Evolutionary conservation across 37 sponge, comb jelly and placozoan species (phyloP), one percentile per base, ranked within the genome.

Genomic region (Petrosia ficiformis): DNA sequence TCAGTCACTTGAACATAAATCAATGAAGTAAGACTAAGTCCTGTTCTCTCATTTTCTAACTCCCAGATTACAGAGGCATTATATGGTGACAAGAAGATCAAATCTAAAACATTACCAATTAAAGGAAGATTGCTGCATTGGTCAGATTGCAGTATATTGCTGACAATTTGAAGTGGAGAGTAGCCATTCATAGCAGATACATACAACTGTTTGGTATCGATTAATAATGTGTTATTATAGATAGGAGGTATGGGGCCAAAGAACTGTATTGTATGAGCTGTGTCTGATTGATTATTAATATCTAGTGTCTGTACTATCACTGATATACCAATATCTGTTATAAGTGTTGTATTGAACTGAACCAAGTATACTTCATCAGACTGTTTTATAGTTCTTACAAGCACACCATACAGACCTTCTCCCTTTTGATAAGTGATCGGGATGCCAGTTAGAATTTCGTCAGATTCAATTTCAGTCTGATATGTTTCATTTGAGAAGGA

Each of bases 71-170:
- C 8, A 4, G 10, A 48, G 28, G 77, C 87, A 19, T 76, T 70
- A 75, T 64, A 67, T 37, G 87, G 68, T 42, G 70, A 68, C 30
- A 30, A 1, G 41, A 80, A 87, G 4, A 42, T 64, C 1, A 77
- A 65, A 38, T 2, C 48, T 2, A 87, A 38, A 30, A 61, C 61
- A 11, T 56, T 38, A 11, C 28, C 65, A 24, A 82, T 19, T 1
- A 87, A 32, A 4, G 75, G 72, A 29, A 72, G 35, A 41, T 68
- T 64, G 73, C 59, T 89, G 58, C 91, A 90, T 6, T 85, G 68
- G 19, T 5, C 24, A 19, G 82, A 73, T 24, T 54, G 52, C 3
- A 90, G 37, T 6, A 70, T 80, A 48, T 80, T 85, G 40, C 40
- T 73, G 25, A 56, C 3, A 19, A 19, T 2, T 4, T 60, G 2